Evolutionary conservation across 2,113 vertebrate genomes (phyloP).

Genomic region (Octodon degus): DNA sequence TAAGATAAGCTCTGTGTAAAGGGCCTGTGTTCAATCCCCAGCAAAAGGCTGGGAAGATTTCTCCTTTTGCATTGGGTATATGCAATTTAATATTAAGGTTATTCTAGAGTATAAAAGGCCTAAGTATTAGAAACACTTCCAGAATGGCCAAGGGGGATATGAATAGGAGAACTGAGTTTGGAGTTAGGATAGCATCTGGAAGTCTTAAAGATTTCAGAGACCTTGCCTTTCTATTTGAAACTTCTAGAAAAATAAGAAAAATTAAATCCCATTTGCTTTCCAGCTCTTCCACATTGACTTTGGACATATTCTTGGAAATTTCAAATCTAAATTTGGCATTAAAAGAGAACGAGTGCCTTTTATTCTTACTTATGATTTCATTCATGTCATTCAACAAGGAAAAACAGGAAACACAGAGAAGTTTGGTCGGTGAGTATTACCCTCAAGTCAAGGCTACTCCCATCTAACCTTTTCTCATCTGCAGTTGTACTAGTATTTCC

Average conservation of each 20-base stretch:
- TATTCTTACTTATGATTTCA: slow-evolving; percentile 99
- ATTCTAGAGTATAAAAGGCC: not conserved
- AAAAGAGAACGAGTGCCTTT: slow-evolving; percentile 99
- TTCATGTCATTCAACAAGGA: slow-evolving; percentile 99
- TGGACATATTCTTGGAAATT: slow-evolving; percentile 99
- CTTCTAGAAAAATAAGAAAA: not conserved
- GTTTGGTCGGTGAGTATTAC: slow-evolving; percentile 93
- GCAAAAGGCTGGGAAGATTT: not conserved
- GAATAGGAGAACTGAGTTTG: not conserved
- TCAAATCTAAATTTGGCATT: slow-evolving; percentile 99
- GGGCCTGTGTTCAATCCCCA: not conserved
- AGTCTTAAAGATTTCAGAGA: not conserved
- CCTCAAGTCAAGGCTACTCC: not conserved
- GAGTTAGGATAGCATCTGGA: not conserved
- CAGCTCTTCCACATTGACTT: slow-evolving; percentile 99
- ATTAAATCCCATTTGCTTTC: slow-evolving; percentile 67
- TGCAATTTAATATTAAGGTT: slow-evolving; percentile 11
- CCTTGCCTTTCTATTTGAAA: not conserved
- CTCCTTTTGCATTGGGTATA: not conserved
- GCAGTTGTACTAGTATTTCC: slow-evolving; percentile 18
- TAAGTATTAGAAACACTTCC: not conserved
- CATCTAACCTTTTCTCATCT: not conserved
- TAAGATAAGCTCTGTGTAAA: not conserved
- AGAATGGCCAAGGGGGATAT: not conserved
- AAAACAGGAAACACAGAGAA: slow-evolving; percentile 98